Conservation (phyloP, 2,113 vertebrate species). For the human (Homo sapiens) region DNA sequence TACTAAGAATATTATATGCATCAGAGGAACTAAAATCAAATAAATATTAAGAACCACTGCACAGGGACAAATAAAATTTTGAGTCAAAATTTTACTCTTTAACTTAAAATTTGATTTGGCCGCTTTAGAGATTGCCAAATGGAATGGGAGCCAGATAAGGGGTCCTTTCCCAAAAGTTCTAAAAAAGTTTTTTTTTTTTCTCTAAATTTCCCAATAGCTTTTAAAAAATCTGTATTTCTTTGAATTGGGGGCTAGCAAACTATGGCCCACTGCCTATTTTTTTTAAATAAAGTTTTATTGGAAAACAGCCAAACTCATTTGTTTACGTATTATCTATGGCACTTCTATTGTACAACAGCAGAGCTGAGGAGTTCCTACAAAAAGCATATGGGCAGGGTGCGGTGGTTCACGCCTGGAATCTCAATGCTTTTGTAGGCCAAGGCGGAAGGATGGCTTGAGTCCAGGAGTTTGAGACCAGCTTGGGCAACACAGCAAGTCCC, state of each 20-base stretch:
- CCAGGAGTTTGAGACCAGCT: too few species aligned
- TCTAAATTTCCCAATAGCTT: not conserved
- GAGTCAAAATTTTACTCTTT: not conserved
- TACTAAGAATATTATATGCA: not conserved
- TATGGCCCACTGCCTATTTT: not conserved
- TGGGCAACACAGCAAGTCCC: too few species aligned
- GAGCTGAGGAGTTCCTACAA: not conserved
- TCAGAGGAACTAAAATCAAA: not conserved
- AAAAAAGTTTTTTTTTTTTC: not conserved
- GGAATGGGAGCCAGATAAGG: not conserved
- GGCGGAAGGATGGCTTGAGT: too few species aligned
- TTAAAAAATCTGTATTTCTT: not conserved
- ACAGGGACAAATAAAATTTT: not conserved
- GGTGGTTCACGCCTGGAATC: too few species aligned
- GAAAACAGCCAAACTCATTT: not conserved
- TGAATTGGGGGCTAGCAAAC: not conserved
- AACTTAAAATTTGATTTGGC: slow-evolving; percentile 34
- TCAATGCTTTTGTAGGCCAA: too few species aligned
- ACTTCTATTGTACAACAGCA: not conserved
- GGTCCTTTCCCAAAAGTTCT: not conserved
- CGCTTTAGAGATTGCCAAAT: not conserved
- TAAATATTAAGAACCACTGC: not conserved
- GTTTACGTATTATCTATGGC: fast-evolving
- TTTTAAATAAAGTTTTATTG: not conserved
- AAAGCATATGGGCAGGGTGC: not conserved